Percentiles rank a stretch among this genome's conserved stretches.
These are phyloP conservation scores for Holocentrus rufus DNA, from an alignment of 2,797 vertebrate species.

Conservation along the genomic window DNA sequence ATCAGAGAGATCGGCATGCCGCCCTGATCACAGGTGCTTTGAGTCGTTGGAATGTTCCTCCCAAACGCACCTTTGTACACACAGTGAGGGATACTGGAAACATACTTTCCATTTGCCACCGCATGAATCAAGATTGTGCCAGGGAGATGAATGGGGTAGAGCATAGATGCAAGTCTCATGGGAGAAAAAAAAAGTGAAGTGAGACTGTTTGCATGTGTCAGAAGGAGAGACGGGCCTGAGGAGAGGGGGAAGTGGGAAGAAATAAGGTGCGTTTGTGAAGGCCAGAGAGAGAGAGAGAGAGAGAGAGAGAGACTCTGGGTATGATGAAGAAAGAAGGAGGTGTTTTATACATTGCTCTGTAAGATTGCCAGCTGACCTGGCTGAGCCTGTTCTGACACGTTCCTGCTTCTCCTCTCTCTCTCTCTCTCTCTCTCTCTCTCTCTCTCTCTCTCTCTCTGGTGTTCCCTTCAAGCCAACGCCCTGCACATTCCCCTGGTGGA, in stretches of 20 bases:
- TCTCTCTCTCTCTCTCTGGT: slow-evolving; percentile 55
- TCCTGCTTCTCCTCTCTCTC: slow-evolving; percentile 48
- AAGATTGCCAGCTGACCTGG: slow-evolving; percentile 51
- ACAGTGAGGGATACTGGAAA: background rate
- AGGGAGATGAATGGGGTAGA: background rate
- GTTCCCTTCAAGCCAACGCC: slow-evolving; percentile 76
- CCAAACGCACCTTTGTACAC: slow-evolving; percentile 1
- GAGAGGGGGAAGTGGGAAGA: background rate
- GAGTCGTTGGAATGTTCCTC: slow-evolving; percentile 40
- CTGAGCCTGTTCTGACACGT: slow-evolving; percentile 76
- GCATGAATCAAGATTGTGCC: background rate
- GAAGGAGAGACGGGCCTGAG: background rate
- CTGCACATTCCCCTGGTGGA: slow-evolving; percentile 65
- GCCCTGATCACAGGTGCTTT: slow-evolving; percentile 17
- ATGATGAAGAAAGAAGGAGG: background rate
- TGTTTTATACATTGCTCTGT: slow-evolving; percentile 29
- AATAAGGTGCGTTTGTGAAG: background rate
- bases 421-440: slow-evolving; percentile 45
- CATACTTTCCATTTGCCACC: slow-evolving; percentile 4
- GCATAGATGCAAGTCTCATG: background rate
- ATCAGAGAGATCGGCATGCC: background rate
- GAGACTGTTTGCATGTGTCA: slow-evolving; percentile 3
- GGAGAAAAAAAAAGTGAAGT: slow-evolving; percentile 22
- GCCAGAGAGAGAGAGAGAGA: too few relatives aligned
- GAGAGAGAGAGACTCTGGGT: background rate